phyloP scores from a whole-genome alignment of 2,797 vertebrate genomes.

The Melanogrammus aeglefinus region DNA sequence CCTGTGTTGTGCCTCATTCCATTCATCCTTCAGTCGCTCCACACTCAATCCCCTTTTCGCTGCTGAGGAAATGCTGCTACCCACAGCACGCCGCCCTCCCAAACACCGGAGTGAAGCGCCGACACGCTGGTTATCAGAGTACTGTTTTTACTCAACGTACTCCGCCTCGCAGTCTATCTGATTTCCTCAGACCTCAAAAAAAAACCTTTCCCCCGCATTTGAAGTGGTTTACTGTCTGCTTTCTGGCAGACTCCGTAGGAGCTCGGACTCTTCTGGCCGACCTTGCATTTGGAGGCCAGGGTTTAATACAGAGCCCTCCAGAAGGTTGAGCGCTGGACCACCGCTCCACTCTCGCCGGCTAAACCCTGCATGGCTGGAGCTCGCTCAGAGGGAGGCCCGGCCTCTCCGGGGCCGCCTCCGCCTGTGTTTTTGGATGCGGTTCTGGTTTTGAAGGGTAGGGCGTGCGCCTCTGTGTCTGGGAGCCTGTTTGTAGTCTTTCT shows the following conservation, averaged over 20 bases:
- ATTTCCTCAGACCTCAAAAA: too few species aligned
- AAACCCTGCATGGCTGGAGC: neutral
- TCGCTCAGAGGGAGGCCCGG: neutral
- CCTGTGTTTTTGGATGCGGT: neutral
- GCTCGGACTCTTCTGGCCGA: too few species aligned
- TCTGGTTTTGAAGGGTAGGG: neutral
- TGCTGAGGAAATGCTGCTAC: neutral
- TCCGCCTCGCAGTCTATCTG: neutral
- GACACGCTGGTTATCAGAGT: too few species aligned
- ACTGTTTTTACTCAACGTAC: neutral
- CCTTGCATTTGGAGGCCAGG: too few species aligned
- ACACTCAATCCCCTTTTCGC: neutral
- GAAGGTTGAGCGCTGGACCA: neutral
- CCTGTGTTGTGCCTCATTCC: neutral
- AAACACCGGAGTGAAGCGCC: too few species aligned
- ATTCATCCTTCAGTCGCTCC: neutral
- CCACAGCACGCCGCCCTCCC: too few species aligned
- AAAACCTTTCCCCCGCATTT: too few species aligned
- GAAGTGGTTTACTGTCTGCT: too few species aligned
- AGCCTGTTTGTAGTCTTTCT: neutral
- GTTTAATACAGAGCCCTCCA: too few species aligned
- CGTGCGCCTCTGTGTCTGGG: neutral
- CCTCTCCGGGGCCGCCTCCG: neutral
- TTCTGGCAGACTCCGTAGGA: too few species aligned
- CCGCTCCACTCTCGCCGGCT: neutral